Conservation (phyloP, 2,113 vertebrate genomes). For the Menura novaehollandiae region DNA sequence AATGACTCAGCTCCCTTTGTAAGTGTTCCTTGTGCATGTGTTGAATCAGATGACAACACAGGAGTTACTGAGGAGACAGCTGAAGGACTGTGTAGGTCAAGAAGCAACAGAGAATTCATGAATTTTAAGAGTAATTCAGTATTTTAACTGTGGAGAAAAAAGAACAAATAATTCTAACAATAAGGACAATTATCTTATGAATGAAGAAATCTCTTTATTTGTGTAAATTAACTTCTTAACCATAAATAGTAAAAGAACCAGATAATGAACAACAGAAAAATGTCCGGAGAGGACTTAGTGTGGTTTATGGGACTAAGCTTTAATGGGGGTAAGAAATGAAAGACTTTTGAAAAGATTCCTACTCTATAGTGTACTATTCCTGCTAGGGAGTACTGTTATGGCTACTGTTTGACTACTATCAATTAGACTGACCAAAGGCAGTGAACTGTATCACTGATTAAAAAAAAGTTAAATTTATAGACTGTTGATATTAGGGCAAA, state of each 20-base stretch:
- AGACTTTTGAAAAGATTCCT: background rate
- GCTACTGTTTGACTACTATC: background rate
- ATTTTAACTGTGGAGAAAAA: background rate
- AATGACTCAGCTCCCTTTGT: conserved; percentile 25
- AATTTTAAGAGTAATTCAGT: background rate
- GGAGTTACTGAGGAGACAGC: background rate
- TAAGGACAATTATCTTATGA: background rate
- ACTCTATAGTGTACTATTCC: background rate
- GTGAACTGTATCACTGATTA: background rate
- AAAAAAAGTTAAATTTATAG: background rate
- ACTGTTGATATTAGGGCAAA: background rate
- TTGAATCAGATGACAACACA: background rate
- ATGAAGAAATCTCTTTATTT: background rate
- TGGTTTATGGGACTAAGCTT: background rate
- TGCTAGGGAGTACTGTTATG: background rate
- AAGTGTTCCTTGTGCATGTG: background rate
- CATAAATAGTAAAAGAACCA: background rate
- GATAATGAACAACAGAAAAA: background rate
- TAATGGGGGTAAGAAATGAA: background rate
- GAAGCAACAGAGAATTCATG: background rate
- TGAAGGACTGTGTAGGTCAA: background rate
- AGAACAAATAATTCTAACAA: background rate
- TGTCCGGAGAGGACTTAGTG: background rate
- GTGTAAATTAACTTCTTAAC: background rate
- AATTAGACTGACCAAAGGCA: background rate